Evolutionary conservation across 2,888 invertebrate genomes (phyloP).

Genomic region (Gymnocheta viridis): DNA sequence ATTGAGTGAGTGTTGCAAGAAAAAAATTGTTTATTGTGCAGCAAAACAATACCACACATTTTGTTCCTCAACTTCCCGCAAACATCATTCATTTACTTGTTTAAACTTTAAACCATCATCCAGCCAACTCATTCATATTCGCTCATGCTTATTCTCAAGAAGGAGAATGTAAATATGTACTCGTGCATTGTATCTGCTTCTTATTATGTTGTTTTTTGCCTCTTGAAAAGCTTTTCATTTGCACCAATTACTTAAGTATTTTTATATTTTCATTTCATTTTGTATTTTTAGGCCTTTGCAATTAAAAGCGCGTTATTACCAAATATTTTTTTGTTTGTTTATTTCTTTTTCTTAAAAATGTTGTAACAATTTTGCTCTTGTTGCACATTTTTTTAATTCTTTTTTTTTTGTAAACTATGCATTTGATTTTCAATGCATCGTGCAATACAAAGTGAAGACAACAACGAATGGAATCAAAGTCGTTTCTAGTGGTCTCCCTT

Average conservation of each 20-base stretch:
- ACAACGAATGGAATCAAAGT: slow-evolving; percentile 51
- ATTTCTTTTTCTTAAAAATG: slow-evolving; percentile 34
- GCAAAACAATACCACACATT: slow-evolving; percentile 5
- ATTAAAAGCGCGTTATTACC: slow-evolving; percentile 70
- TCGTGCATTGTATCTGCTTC: neutral
- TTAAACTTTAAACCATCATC: neutral
- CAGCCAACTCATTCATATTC: slow-evolving; percentile 31
- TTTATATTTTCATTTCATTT: slow-evolving; percentile 51
- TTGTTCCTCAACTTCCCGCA: neutral
- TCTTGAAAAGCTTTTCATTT: slow-evolving; percentile 71
- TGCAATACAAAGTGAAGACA: slow-evolving; percentile 32
- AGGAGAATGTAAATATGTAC: slow-evolving; percentile 26
- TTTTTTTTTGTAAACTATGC: too few species aligned
- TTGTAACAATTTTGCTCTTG: slow-evolving; percentile 63
- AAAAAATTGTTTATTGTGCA: slow-evolving; percentile 8
- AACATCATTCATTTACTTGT: slow-evolving; percentile 22
- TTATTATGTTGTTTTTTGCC: neutral
- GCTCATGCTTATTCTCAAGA: slow-evolving; percentile 26
- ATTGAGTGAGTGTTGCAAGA: slow-evolving; percentile 19
- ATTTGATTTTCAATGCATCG: slow-evolving; percentile 33
- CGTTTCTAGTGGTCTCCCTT: slow-evolving; percentile 49
- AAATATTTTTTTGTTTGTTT: slow-evolving; percentile 54
- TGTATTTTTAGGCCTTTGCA: slow-evolving; percentile 72
- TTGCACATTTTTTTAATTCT: slow-evolving; percentile 46
- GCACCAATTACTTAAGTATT: slow-evolving; percentile 76